Evolutionary conservation across 2,888 invertebrate species (phyloP), one percentile per base, ranked within the genome.

Genomic region (Phyllotreta cruciferae): DNA sequence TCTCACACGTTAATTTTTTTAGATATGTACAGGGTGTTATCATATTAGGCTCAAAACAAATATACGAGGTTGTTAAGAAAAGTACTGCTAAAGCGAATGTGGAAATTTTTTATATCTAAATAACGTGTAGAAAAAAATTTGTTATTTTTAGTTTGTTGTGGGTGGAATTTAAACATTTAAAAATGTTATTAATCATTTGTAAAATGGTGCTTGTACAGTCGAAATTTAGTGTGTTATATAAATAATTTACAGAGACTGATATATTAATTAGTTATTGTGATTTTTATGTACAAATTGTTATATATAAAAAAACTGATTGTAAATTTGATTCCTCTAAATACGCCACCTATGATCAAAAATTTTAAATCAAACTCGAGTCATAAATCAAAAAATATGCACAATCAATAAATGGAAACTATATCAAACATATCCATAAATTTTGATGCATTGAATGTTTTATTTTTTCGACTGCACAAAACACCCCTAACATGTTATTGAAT

Each of bases 381-480:
- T 35, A 52, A 52, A 60, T 60, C 52, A 60, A 60, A 52, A 37
- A 47, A 61, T 64, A 57, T 62, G 60, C 66, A 62, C 62, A 66
- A 62, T 62, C 24, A 4, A 24, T 24, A 24, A 24, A 24, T 24
- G 24, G 56, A 62, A 62, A 62, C 52, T 62, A 63, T 64, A 63
- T 64, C 55, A 61, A 67, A 67, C 64, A 65, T 67, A 67, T 67
- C 64, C 63, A 55, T 52, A 50, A 13, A 11, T 36, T 36, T 62
- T 13, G 41, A 50, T 42, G 53, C n/a, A n/a, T 60, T 56, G 37
- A 35, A 24, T 24, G 53, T 45, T 50, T n/a, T n/a, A n/a, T n/a
- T n/a, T n/a, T 24, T 57, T 56, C 52, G 63, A 66, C 58, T 65
- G 63, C 47, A 68, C 60, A 45, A 53, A 47, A 62, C 24, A 24